phyloP scores from a whole-genome alignment of 2,797 vertebrate genomes.

The Sciurus carolinensis region DNA sequence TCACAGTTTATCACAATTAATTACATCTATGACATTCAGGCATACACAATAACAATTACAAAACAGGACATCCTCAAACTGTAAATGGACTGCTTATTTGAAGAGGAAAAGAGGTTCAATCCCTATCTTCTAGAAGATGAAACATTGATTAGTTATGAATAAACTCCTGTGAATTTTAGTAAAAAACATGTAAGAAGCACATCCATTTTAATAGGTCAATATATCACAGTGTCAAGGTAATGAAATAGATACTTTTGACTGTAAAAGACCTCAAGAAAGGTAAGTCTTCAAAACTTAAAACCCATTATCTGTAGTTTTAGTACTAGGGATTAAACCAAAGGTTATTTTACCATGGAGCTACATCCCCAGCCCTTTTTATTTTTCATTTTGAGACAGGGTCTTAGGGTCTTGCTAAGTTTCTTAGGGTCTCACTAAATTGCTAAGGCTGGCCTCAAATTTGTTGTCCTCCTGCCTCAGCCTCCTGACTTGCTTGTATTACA shows the following conservation, averaged over 20 bases:
- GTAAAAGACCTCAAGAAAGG: neutral
- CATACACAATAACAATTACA: neutral
- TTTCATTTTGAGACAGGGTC: too few species aligned
- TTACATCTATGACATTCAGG: neutral
- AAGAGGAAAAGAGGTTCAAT: slow-evolving; percentile 9
- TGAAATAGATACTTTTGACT: neutral
- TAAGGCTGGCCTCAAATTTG: too few species aligned
- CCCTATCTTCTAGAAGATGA: neutral
- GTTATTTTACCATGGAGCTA: too few species aligned
- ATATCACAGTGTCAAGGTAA: neutral
- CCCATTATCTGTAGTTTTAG: neutral
- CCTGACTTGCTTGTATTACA: too few species aligned
- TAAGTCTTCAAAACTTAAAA: slow-evolving; percentile 26
- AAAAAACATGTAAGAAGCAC: neutral
- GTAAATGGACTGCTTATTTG: neutral
- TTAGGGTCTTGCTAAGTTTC: too few species aligned
- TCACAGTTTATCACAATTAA: neutral
- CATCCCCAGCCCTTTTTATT: too few species aligned
- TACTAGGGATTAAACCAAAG: too few species aligned
- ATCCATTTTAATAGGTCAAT: neutral
- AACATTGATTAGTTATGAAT: neutral
- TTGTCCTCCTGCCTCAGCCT: too few species aligned
- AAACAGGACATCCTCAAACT: neutral
- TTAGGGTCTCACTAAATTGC: too few species aligned
- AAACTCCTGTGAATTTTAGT: slow-evolving; percentile 22